A percentile compares a stretch with the other conserved stretches of the same genome.
These are phyloP conservation scores for Asarcornis scutulata DNA, from an alignment of 2,113 vertebrate genomes.

Conservation along the genomic window DNA sequence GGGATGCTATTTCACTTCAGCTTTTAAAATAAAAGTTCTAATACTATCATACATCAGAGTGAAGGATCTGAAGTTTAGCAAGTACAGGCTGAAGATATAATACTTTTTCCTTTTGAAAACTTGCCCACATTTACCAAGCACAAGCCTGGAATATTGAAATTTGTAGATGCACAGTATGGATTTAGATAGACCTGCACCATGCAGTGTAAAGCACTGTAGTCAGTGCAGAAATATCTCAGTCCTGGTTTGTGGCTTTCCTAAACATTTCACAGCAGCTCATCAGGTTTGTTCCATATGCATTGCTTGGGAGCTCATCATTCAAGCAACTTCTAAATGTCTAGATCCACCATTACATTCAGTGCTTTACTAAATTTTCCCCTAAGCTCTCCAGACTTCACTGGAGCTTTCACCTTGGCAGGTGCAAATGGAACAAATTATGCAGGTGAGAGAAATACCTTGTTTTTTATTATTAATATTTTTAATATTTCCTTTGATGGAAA, in stretches of 20 bases:
- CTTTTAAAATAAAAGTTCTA: too few species aligned
- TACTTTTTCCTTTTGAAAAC: too few species aligned
- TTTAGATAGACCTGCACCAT: too few species aligned
- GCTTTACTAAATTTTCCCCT: background rate
- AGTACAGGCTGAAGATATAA: too few species aligned
- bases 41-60: too few species aligned
- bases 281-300: background rate
- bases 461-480: background rate
- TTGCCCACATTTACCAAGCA: too few species aligned
- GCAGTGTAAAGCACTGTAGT: too few species aligned
- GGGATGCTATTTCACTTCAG: too few species aligned
- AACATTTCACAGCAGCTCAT: background rate
- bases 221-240: too few species aligned
- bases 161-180: too few species aligned
- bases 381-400: background rate
- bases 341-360: background rate
- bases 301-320: background rate
- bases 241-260: background rate
- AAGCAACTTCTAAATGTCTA: background rate
- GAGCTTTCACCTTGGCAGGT: background rate
- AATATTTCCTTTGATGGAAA: background rate
- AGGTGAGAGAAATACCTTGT: background rate
- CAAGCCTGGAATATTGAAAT: too few species aligned
- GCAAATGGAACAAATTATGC: background rate
- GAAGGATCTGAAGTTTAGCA: too few species aligned